phyloP scores from a whole-genome alignment of 2,888 invertebrate genomes.

The Hydriomena furcata region DNA sequence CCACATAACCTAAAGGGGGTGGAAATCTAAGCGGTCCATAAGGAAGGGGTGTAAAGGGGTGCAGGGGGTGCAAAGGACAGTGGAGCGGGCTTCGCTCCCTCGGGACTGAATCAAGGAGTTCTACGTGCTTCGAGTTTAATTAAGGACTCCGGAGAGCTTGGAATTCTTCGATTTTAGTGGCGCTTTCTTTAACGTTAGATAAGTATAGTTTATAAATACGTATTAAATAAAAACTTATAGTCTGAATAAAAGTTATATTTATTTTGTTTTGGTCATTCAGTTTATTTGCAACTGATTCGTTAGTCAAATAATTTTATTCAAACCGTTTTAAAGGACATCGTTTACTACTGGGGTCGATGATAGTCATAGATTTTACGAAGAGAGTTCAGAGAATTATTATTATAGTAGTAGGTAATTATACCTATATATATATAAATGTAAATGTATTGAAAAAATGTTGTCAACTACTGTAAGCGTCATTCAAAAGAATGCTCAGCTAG shows the following conservation, averaged over 20 bases:
- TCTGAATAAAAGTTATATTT: slow-evolving; percentile 31
- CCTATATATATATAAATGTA: too few relatives aligned
- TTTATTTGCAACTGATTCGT: neutral
- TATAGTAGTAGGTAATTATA: too few relatives aligned
- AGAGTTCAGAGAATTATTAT: too few relatives aligned
- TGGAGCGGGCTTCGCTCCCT: slow-evolving; percentile 44
- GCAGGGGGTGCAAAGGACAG: slow-evolving; percentile 58
- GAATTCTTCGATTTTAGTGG: slow-evolving; percentile 80
- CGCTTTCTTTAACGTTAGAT: slow-evolving; percentile 71
- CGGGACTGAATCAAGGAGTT: slow-evolving; percentile 82
- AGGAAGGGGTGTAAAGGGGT: slow-evolving; percentile 75
- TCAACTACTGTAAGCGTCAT: too few relatives aligned
- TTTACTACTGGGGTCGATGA: too few relatives aligned
- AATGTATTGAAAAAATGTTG: too few relatives aligned
- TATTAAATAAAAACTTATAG: slow-evolving; percentile 35
- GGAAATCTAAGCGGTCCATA: slow-evolving; percentile 83
- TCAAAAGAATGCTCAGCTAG: too few relatives aligned
- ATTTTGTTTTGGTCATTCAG: slow-evolving; percentile 19
- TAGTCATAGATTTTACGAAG: too few relatives aligned
- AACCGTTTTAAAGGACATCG: too few relatives aligned
- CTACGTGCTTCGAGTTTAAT: slow-evolving; percentile 81
- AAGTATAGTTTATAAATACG: slow-evolving; percentile 39
- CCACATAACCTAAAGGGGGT: slow-evolving; percentile 74
- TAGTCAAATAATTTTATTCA: too few relatives aligned
- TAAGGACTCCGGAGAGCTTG: slow-evolving; percentile 73